These are phyloP conservation scores for Xerus rutilus DNA, from an alignment of 2,797 vertebrate genomes.

Conservation along the genomic window DNA sequence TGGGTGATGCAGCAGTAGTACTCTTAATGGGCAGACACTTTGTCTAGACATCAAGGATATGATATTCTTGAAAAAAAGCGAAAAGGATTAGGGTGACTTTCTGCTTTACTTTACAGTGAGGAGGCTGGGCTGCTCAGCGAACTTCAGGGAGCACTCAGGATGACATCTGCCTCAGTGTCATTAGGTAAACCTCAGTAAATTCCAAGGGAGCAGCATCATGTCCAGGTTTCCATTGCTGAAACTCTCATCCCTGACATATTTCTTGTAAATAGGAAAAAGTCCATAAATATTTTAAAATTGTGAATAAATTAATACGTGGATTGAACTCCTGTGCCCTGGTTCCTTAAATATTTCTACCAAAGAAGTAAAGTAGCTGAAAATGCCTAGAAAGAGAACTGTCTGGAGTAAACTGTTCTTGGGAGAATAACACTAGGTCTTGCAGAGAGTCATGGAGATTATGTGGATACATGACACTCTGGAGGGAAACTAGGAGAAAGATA, in stretches of 20 bases:
- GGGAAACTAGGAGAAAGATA: neutral
- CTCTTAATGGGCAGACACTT: neutral
- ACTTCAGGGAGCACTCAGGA: too few species aligned
- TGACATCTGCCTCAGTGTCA: neutral
- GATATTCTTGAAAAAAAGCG: neutral
- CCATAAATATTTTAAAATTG: neutral
- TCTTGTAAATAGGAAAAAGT: neutral
- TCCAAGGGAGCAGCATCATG: rapidly evolving
- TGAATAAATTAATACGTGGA: neutral
- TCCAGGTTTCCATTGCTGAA: neutral
- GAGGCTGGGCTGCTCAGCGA: neutral
- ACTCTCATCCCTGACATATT: neutral
- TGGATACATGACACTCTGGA: neutral
- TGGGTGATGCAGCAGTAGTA: neutral
- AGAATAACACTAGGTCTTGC: neutral
- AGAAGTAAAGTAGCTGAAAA: neutral
- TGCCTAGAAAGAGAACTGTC: neutral
- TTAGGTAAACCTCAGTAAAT: neutral
- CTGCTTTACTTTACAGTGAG: neutral
- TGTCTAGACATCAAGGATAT: neutral
- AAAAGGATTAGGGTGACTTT: neutral
- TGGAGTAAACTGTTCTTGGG: neutral
- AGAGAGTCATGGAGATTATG: neutral
- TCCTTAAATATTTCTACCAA: neutral
- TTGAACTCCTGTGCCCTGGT: neutral